Percentiles rank a stretch among this genome's conserved stretches.
These are phyloP conservation scores for Drosophila mettleri DNA, from an alignment of 2,888 invertebrate genomes.

Conservation along the genomic window DNA sequence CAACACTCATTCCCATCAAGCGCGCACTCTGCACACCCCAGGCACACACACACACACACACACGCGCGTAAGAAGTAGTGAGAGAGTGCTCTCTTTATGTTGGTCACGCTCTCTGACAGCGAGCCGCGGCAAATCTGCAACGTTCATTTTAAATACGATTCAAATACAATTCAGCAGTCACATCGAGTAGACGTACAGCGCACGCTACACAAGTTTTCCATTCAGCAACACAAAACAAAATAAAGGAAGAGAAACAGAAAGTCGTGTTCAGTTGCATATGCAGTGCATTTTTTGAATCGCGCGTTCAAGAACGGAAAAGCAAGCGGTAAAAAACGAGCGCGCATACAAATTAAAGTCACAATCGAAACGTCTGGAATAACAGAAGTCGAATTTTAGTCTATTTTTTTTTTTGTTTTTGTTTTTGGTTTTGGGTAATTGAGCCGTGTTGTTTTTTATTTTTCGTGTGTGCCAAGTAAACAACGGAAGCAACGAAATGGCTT, in stretches of 20 bases:
- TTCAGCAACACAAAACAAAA: not conserved
- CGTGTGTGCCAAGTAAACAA: conserved; percentile 6
- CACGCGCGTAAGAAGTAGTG: conserved; percentile 18
- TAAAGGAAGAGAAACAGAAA: conserved; percentile 16
- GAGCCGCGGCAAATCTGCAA: conserved; percentile 35
- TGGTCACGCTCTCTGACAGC: conserved; percentile 30
- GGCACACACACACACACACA: conserved; percentile 7
- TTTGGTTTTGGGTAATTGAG: not conserved
- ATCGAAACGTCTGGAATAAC: conserved; percentile 32
- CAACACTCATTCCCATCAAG: not conserved
- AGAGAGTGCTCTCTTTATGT: conserved; percentile 31
- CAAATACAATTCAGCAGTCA: conserved; percentile 49
- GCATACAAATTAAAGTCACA: not conserved
- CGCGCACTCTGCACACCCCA: conserved; percentile 6
- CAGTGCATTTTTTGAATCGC: conserved; percentile 29
- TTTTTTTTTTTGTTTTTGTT: too few species aligned
- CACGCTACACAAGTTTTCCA: conserved; percentile 6
- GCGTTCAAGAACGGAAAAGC: conserved; percentile 9
- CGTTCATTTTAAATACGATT: conserved; percentile 43
- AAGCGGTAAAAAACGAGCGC: conserved; percentile 14
- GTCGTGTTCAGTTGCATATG: conserved; percentile 31
- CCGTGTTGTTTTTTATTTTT: conserved; percentile 19
- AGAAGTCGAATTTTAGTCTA: conserved; percentile 4
- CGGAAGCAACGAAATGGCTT: conserved; percentile 89
- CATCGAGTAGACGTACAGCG: conserved; percentile 43